Evolutionary conservation across 1,140 invertebrate species (phyloP), one percentile per base, ranked within the genome.

Genomic region (Acromyrmex charruanus): DNA sequence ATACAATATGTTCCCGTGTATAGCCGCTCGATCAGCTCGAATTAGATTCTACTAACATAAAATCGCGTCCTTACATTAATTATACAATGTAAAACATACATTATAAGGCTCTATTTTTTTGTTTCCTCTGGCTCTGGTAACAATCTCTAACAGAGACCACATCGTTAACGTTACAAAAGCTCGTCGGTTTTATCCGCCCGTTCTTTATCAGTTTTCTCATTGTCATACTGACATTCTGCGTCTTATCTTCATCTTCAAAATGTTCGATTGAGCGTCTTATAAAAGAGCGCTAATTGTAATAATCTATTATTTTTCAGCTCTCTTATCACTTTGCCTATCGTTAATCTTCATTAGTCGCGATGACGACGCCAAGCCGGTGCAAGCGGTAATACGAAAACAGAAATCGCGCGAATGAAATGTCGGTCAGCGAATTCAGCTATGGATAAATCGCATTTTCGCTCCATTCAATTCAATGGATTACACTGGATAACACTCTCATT

Each of bases 41-140:
- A 28, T 82, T 59, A 69, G 12, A 16, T 75, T 75, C 28, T 55
- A 75, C 25, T 25, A 49, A 6, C 44, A n/a, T 35, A 63, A 68
- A 80, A 69, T 16, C 31, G 49, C 28, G 25, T 68, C 77, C 77
- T 75, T 87, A 79, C 5, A 31, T 53, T 87, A 58, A 74, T 72
- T 72, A 72, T 6, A 49, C 14, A 71, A 80, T 87, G 58, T 72
- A 39, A 79, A 63, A 84, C 44, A 55, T 28, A 55, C 53, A 81
- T 71, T 71, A 81, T 14, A 84, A 81, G 87, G 65, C 55, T 77
- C 61, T 87, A 85, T 44, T 44, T 44, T 68, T 72, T 81, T 81
- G 63, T 77, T 79, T 72, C 39, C 10, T 84, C 80, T 75, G 71
- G 68, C 79, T 74, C 66, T 63, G 59, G 25, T 75, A 87, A 84